Evolutionary conservation across 2,797 vertebrate species (phyloP).

Genomic region (Syndactyla subalaris): DNA sequence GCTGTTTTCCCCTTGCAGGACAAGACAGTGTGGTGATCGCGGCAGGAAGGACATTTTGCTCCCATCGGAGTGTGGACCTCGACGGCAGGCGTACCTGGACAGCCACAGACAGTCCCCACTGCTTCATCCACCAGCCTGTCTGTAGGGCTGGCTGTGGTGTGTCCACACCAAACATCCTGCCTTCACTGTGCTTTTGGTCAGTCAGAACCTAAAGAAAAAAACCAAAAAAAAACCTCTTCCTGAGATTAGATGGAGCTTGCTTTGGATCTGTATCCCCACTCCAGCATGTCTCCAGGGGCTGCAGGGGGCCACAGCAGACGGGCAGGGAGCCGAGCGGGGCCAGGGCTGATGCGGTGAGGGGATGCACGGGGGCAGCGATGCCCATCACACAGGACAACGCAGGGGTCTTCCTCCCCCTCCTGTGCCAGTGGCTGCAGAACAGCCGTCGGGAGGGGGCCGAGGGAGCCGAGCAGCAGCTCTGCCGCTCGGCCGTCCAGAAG

Average conservation of each 20-base stretch:
- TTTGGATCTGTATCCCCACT: not conserved
- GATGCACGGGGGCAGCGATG: slow-evolving; percentile 80
- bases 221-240: not conserved
- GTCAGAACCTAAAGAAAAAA: not conserved
- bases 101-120: not conserved
- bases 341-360: slow-evolving; percentile 75
- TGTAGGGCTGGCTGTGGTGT: fast-evolving
- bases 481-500: slow-evolving; percentile 89
- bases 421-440: slow-evolving; percentile 87
- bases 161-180: not conserved
- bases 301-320: not conserved
- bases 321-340: not conserved
- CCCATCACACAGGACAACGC: slow-evolving; percentile 97
- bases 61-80: not conserved
- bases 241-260: not conserved
- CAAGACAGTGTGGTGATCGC: slow-evolving; percentile 1
- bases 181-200: not conserved
- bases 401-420: slow-evolving; percentile 85
- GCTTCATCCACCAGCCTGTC: not conserved
- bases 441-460: slow-evolving; percentile 73
- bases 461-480: slow-evolving; percentile 76
- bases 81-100: not conserved
- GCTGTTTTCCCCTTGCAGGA: slow-evolving; percentile 35
- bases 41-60: not conserved
- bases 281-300: not conserved